These are phyloP conservation scores for Gallinago media DNA, from an alignment of 2,113 vertebrate species.

Conservation along the genomic window DNA sequence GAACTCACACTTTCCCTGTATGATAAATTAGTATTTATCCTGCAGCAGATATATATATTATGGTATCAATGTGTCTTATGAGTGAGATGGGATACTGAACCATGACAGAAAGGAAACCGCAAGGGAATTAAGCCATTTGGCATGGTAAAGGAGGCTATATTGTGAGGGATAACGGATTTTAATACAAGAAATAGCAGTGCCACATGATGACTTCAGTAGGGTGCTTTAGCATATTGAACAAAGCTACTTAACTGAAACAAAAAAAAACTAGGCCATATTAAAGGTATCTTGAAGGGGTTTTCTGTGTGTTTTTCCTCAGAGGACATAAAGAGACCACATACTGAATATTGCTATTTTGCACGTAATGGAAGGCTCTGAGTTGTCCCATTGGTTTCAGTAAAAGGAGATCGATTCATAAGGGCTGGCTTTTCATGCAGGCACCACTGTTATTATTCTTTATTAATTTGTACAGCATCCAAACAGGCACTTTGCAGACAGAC, in stretches of 20 bases:
- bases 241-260: background rate
- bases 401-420: background rate
- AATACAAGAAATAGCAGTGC: background rate
- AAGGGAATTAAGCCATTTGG: conserved; percentile 3
- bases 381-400: background rate
- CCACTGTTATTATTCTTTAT: conserved; percentile 14
- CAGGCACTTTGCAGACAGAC: background rate
- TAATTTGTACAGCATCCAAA: conserved; percentile 36
- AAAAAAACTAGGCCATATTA: background rate
- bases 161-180: background rate
- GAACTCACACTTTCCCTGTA: background rate
- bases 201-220: background rate
- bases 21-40: conserved; percentile 35
- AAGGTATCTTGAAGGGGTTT: background rate
- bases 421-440: background rate
- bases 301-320: background rate
- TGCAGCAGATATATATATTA: background rate
- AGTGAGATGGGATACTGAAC: background rate
- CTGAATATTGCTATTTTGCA: background rate
- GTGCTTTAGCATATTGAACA: background rate
- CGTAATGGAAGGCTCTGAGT: background rate
- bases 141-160: background rate
- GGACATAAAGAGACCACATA: background rate
- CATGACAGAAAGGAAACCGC: background rate
- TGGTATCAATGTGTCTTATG: background rate